Base-by-base conservation (phyloP, 2,797 vertebrate genomes). In the Aeoliscus strigatus region DNA sequence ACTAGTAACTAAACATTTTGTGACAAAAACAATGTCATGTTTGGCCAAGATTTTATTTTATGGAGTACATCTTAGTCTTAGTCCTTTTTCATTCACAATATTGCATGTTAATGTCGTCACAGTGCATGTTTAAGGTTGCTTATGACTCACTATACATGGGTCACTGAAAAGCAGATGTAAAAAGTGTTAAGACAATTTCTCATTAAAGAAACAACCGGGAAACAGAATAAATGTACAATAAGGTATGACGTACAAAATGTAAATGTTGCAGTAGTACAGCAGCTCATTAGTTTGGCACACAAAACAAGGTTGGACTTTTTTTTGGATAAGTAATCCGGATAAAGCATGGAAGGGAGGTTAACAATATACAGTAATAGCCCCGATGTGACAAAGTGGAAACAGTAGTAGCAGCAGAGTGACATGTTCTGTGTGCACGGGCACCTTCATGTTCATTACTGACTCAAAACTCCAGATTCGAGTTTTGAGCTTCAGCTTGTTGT, bases 391-490 rank as follows among this genome's bases (percentile, higher is more conserved):
- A 6, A 48, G 25, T 25, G 49, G 2, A 24, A 45, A 5, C 8
- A 2, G 7, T 26, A 2, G n/a, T n/a, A 51, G 24, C 29, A 51
- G 23, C 32, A 38, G 6, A 29, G 14, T 32, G 30, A 24, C 4
- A 9, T 34, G 8, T 38, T 8, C 13, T 27, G 6, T 33, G 18
- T 25, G 11, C 5, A 16, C 28, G n/a, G 4, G 3, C 15, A 11
- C n/a, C 9, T 25, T 44, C 27, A 31, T 29, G 14, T 27, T 7
- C 15, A 43, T 23, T 36, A 26, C 2, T 13, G 1, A 46, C 14
- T 35, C 34, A 8, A 56, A 51, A 28, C 16, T 44, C 17, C 23
- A 66, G 25, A 44, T 51, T 39, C 39, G 36, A 42, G 24, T 57
- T 51, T 36, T 21, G 52, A 21, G 18, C 18, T 21, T 21, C 18